Base-by-base conservation (phyloP, 2,113 vertebrate genomes). In the Limnothrissa miodon region DNA sequence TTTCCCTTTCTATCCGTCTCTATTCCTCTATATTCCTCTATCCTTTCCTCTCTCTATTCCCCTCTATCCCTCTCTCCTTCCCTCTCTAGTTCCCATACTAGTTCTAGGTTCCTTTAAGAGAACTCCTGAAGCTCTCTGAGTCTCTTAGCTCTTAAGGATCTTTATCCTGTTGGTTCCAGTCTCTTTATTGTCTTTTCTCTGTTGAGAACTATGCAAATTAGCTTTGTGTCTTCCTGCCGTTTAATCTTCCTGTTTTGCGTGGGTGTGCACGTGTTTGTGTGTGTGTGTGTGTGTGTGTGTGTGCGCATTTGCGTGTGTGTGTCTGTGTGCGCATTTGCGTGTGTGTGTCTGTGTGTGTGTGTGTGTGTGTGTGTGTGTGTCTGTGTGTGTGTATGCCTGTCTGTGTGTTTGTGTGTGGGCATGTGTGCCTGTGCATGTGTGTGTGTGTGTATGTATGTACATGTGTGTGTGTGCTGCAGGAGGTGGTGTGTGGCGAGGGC, bases 401-500 rank as follows among this genome's bases (percentile, higher is more conserved):
- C 2, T 70, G 29, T 70, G 29, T 36, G 29, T 70, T 29, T 33
- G 62, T 33, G 62, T 33, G 62, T 70, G 62, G 11, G 25, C 53
- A 1, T 56, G 53, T 56, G 53, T 56, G 53, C 23, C 17, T 56
- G 53, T 13, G 23, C 33, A 1, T 48, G 23, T 80, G 79, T 2
- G 45, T 80, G 79, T 81, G 51, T 36, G 10, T 70, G 29, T 74
- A 13, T 36, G 33, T 33, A 33, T 74, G 29, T 33, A 10, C 15
- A 13, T 74, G 29, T 39, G 45, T 81, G 29, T 78, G 33, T n/a
- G 29, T 45, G 81, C 80, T 84, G 33, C 33, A 95, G 95, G 93
- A 87, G 5, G 98, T 98, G 85, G 96, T 98, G 0, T 99, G 98
- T 42, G 98, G 98, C 59, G 96, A 97, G 82, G 98, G 98, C 46